phyloP scores from a whole-genome alignment of 2,797 vertebrate species.

The Mormyrus proboscirostris region DNA sequence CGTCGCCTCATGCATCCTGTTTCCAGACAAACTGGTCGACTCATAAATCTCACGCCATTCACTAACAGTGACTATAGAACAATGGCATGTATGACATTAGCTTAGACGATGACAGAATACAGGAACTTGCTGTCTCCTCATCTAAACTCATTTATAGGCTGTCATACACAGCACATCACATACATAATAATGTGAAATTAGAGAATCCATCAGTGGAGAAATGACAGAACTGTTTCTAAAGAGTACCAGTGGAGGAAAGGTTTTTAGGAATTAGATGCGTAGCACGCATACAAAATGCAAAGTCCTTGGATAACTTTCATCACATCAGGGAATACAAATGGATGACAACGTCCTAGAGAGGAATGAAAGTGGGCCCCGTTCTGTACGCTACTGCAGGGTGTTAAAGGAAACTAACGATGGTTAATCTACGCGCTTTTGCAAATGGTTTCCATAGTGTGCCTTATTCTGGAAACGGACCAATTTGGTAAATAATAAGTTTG shows the following conservation, averaged over 20 bases:
- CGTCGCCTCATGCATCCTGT: background rate
- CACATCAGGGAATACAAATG: background rate
- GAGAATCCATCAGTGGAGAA: background rate
- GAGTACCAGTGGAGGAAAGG: background rate
- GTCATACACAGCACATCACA: background rate
- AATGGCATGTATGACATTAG: background rate
- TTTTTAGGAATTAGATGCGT: background rate
- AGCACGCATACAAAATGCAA: background rate
- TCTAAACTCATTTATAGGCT: background rate
- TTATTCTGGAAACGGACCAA: background rate
- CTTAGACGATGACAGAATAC: background rate
- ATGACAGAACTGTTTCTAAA: background rate
- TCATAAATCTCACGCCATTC: background rate
- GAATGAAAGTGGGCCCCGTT: background rate
- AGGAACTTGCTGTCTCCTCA: background rate
- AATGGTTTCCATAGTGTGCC: background rate
- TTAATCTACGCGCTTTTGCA: background rate
- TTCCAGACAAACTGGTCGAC: background rate
- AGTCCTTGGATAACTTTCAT: background rate
- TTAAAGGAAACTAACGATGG: background rate
- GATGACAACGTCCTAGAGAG: background rate
- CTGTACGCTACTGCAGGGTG: background rate
- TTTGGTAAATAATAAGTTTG: background rate
- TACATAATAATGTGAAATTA: background rate
- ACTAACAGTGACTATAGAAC: background rate